Evolutionary conservation across 2,113 vertebrate genomes (phyloP), one percentile per base, ranked within the genome.

Genomic region (Euleptes europaea): DNA sequence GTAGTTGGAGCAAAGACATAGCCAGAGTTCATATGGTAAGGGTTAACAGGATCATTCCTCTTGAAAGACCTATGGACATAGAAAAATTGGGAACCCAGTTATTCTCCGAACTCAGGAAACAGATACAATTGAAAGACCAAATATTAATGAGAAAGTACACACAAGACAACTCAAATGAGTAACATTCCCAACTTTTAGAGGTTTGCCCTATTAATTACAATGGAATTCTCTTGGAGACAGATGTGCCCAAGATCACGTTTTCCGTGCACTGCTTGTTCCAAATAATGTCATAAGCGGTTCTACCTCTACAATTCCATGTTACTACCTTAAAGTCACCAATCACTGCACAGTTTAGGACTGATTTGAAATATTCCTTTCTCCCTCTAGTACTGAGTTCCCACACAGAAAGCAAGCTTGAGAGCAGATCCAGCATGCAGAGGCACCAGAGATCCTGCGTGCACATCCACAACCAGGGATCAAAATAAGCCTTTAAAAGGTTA

Each of bases 1-100:
- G 98, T 97, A 84, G 97, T 96, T 0, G 98, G 99, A 1, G 98
- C 98, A 1, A 98, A 98, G 4, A 97, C 96, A 47, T 97, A 98
- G 89, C 98, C 98, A 0, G 98, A 97, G 81, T 96, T 97, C 86
- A 97, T 95, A 26, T 98, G 98, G 92, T 97, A 98, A 0, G 97
- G 97, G 88, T 95, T 97, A 84, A 96, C 47, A 0, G 97, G 94
- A 31, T 98, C 98, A 0, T 89, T 97, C 91, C 97, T 97, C 95
- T 97, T 98, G 96, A 97, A 98, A 15, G 97, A 97, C 94, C 98
- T 99, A 91, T 0, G 88, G 84, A n/a, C 60, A 88, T 91, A 90
- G 14, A 78, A 6, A 79, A 90, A 28, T 26, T 11, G 42, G 47
- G 78, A 13, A 6, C 0, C 0, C 0, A 2, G 90, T 93, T 71